These are phyloP conservation scores for Myotis pilosus DNA, from an alignment of 2,797 vertebrate genomes.

Conservation along the genomic window DNA sequence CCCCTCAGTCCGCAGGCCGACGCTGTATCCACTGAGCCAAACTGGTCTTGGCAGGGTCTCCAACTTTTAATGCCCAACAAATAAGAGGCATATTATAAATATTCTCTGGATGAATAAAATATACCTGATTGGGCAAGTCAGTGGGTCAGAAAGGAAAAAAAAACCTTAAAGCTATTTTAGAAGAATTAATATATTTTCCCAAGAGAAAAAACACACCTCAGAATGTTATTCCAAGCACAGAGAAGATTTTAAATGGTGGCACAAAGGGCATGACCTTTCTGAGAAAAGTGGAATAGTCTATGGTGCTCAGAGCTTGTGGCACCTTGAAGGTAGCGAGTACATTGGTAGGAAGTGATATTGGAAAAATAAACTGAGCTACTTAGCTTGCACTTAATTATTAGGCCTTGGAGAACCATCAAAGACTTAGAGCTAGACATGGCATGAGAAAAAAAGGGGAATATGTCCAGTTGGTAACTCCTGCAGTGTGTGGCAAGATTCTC, in stretches of 20 bases:
- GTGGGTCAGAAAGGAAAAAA: background rate
- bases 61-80: background rate
- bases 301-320: background rate
- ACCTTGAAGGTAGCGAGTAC: background rate
- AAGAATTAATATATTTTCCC: background rate
- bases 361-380: background rate
- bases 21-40: no score
- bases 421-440: background rate
- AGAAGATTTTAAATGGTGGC: background rate
- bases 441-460: background rate
- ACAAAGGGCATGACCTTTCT: background rate
- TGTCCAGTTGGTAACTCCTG: background rate
- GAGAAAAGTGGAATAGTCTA: background rate
- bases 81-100: background rate
- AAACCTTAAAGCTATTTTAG: background rate
- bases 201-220: background rate
- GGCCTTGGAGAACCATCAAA: background rate
- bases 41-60: no score
- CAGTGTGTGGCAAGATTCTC: background rate
- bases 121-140: background rate
- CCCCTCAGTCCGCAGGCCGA: no score
- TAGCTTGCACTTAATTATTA: background rate
- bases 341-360: background rate
- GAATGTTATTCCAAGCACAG: background rate
- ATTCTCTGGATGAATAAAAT: background rate